Evolutionary conservation across 1,140 invertebrate species (phyloP), one percentile per base, ranked within the genome.

Genomic region (Drosophila ohnishii): DNA sequence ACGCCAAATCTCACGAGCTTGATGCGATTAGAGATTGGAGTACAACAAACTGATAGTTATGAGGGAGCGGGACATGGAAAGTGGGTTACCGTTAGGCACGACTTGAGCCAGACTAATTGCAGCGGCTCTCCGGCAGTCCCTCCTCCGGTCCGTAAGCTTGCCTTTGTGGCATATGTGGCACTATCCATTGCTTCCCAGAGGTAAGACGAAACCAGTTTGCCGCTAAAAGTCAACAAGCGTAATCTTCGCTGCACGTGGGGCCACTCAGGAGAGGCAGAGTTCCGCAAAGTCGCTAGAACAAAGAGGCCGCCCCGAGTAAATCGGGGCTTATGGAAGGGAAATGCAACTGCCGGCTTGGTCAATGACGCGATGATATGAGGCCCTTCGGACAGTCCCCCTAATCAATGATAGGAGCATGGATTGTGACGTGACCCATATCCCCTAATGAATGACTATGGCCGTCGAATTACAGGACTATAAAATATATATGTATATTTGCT

Each of bases 101-200:
- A 87, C 84, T 87, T 84, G 79, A 84, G 76, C 84, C 84, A 80
- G 76, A 88, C 84, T 87, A 87, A 87, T 87, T 87, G 84, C 80
- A 87, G 56, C 58, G 75, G 65, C 40, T 61, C 42, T 35, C 16
- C 28, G 28, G 19, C 37, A 14, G 34, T 22, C 44, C 39, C 59
- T 37, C 39, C 56, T 37, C 40, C 40, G 11, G 22, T 14, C 51
- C 19, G 8, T 22, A 2, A 22, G 51, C 19, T 6, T 35, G 47
- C 19, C 59, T 42, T 73, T 84, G 80, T 77, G 79, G 63, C 56
- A 75, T 56, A 76, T 84, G 74, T 61, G 34, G 63, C 16, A 42
- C 42, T 42, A 39, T 32, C 14, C 48, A 28, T 13, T 30, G 42
- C 16, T 40, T 44, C 34, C 19, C 44, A 63, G 55, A 34, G 62